Percentiles rank a stretch among this genome's conserved stretches.
Evolutionary conservation across 2,113 vertebrate species (phyloP).

Genomic region (Ammodytes dubius): DNA sequence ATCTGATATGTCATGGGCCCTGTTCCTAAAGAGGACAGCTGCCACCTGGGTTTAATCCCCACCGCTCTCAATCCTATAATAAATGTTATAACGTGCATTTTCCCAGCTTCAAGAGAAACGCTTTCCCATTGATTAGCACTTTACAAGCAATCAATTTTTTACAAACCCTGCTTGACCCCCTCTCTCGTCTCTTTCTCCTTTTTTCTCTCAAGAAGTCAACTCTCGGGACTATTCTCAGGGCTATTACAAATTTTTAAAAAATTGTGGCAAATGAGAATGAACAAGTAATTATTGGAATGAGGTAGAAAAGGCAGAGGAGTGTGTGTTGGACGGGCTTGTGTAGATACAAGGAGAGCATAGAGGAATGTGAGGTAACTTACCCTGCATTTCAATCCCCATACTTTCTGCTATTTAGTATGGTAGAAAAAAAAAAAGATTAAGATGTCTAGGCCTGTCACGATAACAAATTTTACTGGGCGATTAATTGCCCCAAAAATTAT

Average conservation of each 20-base stretch:
- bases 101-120: conserved; percentile 88
- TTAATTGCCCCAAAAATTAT: no score
- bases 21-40: conserved; percentile 54
- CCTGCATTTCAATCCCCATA: no score
- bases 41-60: conserved; percentile 47
- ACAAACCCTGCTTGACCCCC: conserved; percentile 90
- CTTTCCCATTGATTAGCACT: conserved; percentile 92
- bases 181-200: conserved; percentile 32
- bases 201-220: conserved; percentile 48
- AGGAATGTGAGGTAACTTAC: conserved; percentile 13
- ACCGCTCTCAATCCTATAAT: conserved; percentile 72
- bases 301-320: conserved; percentile 70
- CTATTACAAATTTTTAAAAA: conserved; percentile 74
- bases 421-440: no score
- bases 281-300: conserved; percentile 68
- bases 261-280: conserved; percentile 41
- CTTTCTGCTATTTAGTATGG: no score
- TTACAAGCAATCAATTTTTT: conserved; percentile 91
- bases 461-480: no score
- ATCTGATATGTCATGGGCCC: not conserved
- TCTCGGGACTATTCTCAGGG: conserved; percentile 75
- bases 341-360: conserved; percentile 20
- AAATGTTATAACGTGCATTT: conserved; percentile 84
- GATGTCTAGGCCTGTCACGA: no score
- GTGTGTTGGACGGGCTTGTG: conserved; percentile 31